Evolutionary conservation across 1,140 invertebrate species (phyloP).

Genomic region (Wiebesia pumilae): DNA sequence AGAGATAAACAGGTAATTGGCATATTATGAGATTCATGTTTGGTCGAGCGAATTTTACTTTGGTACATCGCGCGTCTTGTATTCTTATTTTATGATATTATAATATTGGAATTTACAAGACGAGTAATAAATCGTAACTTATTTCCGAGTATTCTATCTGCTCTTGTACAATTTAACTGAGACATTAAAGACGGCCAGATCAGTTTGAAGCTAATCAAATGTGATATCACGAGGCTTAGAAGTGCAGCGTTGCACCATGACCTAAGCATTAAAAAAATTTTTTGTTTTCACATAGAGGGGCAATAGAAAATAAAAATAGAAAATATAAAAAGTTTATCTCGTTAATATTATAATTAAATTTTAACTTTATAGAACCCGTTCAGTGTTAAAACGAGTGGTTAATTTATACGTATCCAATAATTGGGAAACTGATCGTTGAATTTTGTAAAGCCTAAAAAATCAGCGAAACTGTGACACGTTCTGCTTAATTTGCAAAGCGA

Average conservation of each 20-base stretch:
- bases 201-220: not conserved
- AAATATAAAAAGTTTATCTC: not conserved
- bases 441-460: not conserved
- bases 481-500: no score
- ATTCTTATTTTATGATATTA: not conserved
- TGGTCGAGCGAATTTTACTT: not conserved
- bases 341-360: not conserved
- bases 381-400: not conserved
- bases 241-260: not conserved
- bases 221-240: not conserved
- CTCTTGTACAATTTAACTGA: not conserved
- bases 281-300: not conserved
- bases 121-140: not conserved
- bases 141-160: not conserved
- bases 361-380: no score
- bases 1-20: constrained; percentile 83
- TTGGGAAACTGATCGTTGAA: not conserved
- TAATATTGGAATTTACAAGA: not conserved
- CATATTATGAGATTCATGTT: not conserved
- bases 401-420: not conserved
- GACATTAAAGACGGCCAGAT: no score
- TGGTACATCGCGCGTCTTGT: not conserved
- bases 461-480: not conserved
- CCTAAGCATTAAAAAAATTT: constrained; percentile 3
- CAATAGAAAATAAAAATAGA: constrained; percentile 8